Base-by-base conservation (phyloP, 2,113 vertebrate species). In the Peucedramus taeniatus region DNA sequence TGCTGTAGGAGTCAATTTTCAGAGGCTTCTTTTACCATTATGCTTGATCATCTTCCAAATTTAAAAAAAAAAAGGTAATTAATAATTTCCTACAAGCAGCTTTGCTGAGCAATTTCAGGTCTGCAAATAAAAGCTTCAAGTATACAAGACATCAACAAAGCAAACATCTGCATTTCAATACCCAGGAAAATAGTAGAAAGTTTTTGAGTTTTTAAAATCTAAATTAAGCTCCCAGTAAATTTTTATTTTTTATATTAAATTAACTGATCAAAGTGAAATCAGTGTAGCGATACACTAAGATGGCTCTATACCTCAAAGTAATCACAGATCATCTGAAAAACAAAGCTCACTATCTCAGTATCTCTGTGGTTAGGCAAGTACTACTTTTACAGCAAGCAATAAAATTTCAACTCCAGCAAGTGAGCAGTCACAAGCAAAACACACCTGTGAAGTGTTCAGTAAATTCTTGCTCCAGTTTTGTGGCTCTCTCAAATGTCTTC, bases 381-480 rank as follows among this genome's bases (percentile, higher is more conserved):
- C 28, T 64, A 20, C 28, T 70, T 83, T 81, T 74, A 64, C 37
- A 61, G 49, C 39, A 74, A 79, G 71, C 47, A 88, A 60, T 56
- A 93, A 70, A 83, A 83, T 44, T 49, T 59, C 24, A 83, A 3
- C 39, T 44, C 47, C 60, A 69, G 37, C 45, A 92, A 93, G n/a
- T 27, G 35, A 89, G 78, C 33, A 80, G 12, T 39, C 26, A 64
- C 24, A 83, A 75, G 74, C 17, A 78, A 91, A 70, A 96, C 98
- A 95, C 20, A 99, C 99, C 99, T 98, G 99, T 99, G 97, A 99
- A 99, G 93, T 99, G 99, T 97, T 99, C 99, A 18, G 99, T 99
- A 96, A 99, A 99, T 95, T 99, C 99, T 89, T 99, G 99, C 97
- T 99, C 99, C 98, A 99, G 98, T 96, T 99, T 99, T 97, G 98